Evolutionary conservation across 1,140 invertebrate species (phyloP), one percentile per base, ranked within the genome.

Genomic region (Diuraphis noxia): DNA sequence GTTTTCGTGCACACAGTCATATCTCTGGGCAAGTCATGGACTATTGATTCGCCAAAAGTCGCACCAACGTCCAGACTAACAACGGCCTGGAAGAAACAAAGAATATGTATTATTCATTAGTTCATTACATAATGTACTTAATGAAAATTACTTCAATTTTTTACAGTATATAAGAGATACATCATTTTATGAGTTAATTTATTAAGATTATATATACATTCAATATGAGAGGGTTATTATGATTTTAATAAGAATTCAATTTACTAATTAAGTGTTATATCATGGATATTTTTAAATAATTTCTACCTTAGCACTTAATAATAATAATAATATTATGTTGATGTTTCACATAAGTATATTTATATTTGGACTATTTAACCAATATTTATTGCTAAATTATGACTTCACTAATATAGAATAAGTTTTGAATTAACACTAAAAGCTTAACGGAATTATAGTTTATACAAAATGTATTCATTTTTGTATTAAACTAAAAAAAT

Each of bases 11-110:
- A 95, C 56, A 97, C 96, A 2, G 96, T 97, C 87, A 95, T 96
- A 92, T 96, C 95, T 92, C 96, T 94, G 9, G 96, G 96, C 90
- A 96, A 94, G 93, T 96, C 96, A 93, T 96, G 95, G 88, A 97
- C 94, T 92, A 97, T 95, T 49, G 96, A 96, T 94, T 97, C 96
- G 8, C 96, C 96, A 93, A 97, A 97, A 77, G 96, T 96, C n/a
- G 96, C 96, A 30, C 96, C 97, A 88, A 96, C 95, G 36, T 96
- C 96, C 72, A 97, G 94, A 40, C 43, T 81, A 41, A 91, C 77
- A 52, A 92, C 95, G 96, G 93, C 96, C 96, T 91, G 77, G 36
- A 36, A 79, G 30, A 21, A 79, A 89, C 13, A 77, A 7, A n/a
- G 21, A 79, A 79, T 0, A 1, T n/a, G 9, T 86, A 79, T 77